A percentile compares a stretch with the other conserved stretches of the same genome.
Evolutionary conservation across 2,797 vertebrate genomes (phyloP).

Genomic region (Potorous gilbertii): DNA sequence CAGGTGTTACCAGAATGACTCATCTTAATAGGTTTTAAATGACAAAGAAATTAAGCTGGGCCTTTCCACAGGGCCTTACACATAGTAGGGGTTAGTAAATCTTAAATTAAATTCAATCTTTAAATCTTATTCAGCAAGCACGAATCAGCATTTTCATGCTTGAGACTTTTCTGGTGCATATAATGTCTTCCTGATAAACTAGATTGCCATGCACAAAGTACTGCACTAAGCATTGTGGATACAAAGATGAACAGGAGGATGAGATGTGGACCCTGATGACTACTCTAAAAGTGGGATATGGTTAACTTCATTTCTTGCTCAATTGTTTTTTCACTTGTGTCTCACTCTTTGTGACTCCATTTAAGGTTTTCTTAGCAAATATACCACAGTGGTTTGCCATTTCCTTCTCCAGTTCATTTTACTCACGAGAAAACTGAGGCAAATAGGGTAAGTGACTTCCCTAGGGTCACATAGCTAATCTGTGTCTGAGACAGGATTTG

Average conservation of each 20-base stretch:
- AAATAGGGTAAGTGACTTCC: no score
- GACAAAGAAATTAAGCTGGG: background rate
- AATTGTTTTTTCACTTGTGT: background rate
- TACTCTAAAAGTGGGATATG: background rate
- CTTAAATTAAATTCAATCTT: background rate
- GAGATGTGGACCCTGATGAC: background rate
- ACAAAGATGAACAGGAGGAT: background rate
- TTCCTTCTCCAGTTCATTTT: background rate
- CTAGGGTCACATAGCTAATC: no score
- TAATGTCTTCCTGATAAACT: background rate
- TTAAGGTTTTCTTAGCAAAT: background rate
- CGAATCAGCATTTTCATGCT: background rate
- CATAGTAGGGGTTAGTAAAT: background rate
- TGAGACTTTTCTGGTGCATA: background rate
- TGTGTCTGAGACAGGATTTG: no score
- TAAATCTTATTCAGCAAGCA: background rate
- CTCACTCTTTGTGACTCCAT: background rate
- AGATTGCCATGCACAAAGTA: background rate
- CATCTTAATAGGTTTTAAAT: background rate
- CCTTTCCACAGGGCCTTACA: background rate
- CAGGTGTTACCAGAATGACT: constrained; percentile 54
- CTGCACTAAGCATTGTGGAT: background rate
- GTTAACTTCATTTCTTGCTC: background rate
- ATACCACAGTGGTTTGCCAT: background rate
- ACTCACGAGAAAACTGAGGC: background rate